phyloP scores from a whole-genome alignment of 2,888 invertebrate genomes.

The Dromius quadrimaculatus region DNA sequence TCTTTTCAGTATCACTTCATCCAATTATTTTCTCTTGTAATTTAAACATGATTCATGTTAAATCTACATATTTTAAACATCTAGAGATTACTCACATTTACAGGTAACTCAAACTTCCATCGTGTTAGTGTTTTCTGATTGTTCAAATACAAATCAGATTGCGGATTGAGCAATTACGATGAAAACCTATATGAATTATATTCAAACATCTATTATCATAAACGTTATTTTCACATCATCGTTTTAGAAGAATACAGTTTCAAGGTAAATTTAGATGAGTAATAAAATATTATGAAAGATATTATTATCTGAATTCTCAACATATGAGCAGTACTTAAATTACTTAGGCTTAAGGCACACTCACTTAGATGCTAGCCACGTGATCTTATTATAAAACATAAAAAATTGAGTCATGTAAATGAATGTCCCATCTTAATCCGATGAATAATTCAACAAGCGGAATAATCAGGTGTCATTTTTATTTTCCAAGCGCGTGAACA shows the following conservation, averaged over 20 bases:
- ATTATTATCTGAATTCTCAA: slow-evolving; percentile 14
- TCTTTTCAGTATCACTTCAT: too few species aligned
- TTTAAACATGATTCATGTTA: too few species aligned
- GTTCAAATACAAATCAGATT: too few species aligned
- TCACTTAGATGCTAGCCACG: neutral
- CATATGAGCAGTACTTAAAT: slow-evolving; percentile 10
- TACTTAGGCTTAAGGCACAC: slow-evolving; percentile 4
- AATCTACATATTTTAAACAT: too few species aligned
- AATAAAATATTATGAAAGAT: neutral
- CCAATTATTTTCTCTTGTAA: too few species aligned
- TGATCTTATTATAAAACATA: slow-evolving; percentile 21
- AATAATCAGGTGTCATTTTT: slow-evolving; percentile 36
- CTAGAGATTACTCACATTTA: too few species aligned
- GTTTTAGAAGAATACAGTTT: slow-evolving; percentile 10
- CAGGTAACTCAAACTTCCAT: too few species aligned
- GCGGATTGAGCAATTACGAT: too few species aligned
- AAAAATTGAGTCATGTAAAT: slow-evolving; percentile 31
- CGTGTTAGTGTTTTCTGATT: too few species aligned
- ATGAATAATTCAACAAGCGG: slow-evolving; percentile 25
- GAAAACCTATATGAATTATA: too few species aligned
- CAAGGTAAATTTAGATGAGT: slow-evolving; percentile 27
- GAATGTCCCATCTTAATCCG: slow-evolving; percentile 31
- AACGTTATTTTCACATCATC: too few species aligned
- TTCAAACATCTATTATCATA: too few species aligned
- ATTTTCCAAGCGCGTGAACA: slow-evolving; percentile 6